A percentile compares a stretch with the other conserved stretches of the same genome.
Conservation (phyloP, 2,113 vertebrate species). For the Corythaixoides concolor region DNA sequence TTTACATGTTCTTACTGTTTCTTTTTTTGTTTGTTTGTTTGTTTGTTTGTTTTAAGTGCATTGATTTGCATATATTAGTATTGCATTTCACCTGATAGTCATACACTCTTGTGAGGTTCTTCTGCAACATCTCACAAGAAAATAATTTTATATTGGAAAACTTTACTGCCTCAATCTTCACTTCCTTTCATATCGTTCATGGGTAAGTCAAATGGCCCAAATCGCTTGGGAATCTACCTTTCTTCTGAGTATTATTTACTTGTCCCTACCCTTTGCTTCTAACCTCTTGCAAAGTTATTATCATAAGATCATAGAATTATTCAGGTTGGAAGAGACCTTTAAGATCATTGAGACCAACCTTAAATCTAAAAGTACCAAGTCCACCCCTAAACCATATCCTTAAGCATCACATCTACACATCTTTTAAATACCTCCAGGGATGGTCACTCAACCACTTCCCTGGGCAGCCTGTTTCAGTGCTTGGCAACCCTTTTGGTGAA, state of each 20-base stretch:
- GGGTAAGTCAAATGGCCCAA: neutral
- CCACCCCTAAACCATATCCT: too few relatives aligned
- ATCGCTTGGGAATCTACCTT: neutral
- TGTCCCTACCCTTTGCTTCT: neutral
- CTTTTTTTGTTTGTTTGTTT: too few relatives aligned
- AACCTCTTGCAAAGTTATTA: neutral
- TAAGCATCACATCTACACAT: too few relatives aligned
- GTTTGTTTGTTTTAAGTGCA: neutral
- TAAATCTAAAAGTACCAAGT: too few relatives aligned
- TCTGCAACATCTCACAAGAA: neutral
- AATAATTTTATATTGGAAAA: neutral
- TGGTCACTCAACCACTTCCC: too few relatives aligned
- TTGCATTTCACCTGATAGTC: neutral
- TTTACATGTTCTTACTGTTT: neutral
- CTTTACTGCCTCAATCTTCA: neutral
- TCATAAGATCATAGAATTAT: too few relatives aligned
- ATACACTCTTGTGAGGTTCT: neutral
- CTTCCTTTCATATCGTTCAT: neutral
- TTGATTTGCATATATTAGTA: neutral
- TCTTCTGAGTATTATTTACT: neutral
- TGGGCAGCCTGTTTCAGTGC: too few relatives aligned
- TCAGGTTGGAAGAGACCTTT: too few relatives aligned
- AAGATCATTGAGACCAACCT: too few relatives aligned
- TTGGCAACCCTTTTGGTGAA: too few relatives aligned
- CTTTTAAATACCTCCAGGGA: too few relatives aligned